phyloP scores from a whole-genome alignment of 2,797 vertebrate species.

The Pyrocephalus nanus region DNA sequence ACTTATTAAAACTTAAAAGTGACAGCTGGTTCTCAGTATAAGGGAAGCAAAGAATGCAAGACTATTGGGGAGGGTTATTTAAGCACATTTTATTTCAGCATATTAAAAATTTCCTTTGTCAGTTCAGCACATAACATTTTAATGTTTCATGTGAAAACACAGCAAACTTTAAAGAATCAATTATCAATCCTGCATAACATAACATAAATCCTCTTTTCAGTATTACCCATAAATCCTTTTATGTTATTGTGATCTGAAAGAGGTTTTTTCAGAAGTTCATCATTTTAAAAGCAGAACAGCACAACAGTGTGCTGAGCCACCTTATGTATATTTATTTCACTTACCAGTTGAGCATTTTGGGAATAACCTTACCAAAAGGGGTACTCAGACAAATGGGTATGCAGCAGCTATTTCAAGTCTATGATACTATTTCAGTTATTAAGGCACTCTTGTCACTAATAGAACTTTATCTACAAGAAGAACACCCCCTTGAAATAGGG shows the following conservation, averaged over 20 bases:
- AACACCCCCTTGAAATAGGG: neutral
- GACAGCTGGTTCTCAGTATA: slow-evolving; percentile 63
- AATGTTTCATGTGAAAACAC: slow-evolving; percentile 59
- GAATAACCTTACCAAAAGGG: neutral
- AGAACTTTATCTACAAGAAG: neutral
- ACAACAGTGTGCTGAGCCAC: neutral
- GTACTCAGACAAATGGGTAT: neutral
- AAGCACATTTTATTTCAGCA: slow-evolving; percentile 64
- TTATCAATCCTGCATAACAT: neutral
- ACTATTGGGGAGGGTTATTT: slow-evolving; percentile 60
- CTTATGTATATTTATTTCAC: neutral
- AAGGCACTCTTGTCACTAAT: neutral
- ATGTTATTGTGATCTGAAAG: neutral
- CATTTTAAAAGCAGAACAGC: neutral
- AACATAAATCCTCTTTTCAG: slow-evolving; percentile 38
- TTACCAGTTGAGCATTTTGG: neutral
- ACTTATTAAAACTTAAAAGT: slow-evolving; percentile 79
- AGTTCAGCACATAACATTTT: slow-evolving; percentile 59
- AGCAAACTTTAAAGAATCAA: slow-evolving; percentile 38
- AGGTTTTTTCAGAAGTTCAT: neutral
- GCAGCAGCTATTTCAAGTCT: neutral
- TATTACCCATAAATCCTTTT: slow-evolving; percentile 21
- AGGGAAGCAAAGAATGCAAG: slow-evolving; percentile 59
- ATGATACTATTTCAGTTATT: neutral
- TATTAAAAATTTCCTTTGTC: slow-evolving; percentile 67